These are phyloP conservation scores for Pelobates cultripes DNA, from an alignment of 2,797 vertebrate species.

Conservation along the genomic window DNA sequence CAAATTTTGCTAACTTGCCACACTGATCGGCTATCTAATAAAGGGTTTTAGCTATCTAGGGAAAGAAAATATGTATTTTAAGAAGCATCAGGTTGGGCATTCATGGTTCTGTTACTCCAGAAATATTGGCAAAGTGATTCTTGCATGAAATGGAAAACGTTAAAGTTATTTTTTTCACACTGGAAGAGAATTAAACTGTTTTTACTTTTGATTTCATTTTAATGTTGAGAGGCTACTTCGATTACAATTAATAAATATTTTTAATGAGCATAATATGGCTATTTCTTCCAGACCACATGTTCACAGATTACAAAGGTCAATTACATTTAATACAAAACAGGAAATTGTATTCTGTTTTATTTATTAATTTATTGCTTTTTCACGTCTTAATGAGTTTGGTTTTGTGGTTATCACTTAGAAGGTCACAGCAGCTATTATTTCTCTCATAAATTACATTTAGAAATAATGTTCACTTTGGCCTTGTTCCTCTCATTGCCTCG, in stretches of 20 bases:
- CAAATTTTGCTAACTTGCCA: too few species aligned
- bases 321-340: constrained; percentile 40
- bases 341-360: constrained; percentile 55
- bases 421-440: constrained; percentile 50
- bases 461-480: constrained; percentile 49
- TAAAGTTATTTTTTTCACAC: background rate
- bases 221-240: constrained; percentile 43
- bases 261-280: constrained; percentile 34
- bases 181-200: background rate
- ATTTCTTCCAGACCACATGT: constrained; percentile 52
- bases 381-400: constrained; percentile 52
- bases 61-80: too few species aligned
- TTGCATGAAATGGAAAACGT: background rate
- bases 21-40: too few species aligned
- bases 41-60: too few species aligned
- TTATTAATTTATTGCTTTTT: constrained; percentile 57
- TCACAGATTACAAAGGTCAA: constrained; percentile 47
- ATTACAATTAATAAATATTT: constrained; percentile 57
- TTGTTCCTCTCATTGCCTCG: constrained; percentile 38
- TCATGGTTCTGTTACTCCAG: background rate
- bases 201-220: constrained; percentile 20
- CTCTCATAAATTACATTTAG: constrained; percentile 43
- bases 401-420: constrained; percentile 52
- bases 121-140: background rate
- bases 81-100: too few species aligned